phyloP scores from a whole-genome alignment of 2,113 vertebrate genomes.

The Cyanoramphus novaezelandiae region DNA sequence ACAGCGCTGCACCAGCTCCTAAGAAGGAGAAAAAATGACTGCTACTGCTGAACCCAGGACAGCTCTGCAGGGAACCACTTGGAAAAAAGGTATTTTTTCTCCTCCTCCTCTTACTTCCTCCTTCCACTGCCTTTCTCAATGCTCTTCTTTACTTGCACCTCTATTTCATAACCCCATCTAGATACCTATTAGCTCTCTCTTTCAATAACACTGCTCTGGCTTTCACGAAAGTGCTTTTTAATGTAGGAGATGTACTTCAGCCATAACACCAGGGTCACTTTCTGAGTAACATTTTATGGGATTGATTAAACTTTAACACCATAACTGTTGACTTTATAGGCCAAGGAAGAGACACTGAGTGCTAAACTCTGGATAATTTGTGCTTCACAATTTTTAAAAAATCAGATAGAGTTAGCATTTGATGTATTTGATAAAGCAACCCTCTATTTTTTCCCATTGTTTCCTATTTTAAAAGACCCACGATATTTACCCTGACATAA shows the following conservation, averaged over 20 bases:
- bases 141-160: not conserved
- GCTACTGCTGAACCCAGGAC: no score
- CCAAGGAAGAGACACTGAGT: constrained; percentile 72
- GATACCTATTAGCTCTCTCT: constrained; percentile 68
- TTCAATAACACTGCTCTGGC: constrained; percentile 65
- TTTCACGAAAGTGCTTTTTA: constrained; percentile 79
- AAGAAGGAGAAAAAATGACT: no score
- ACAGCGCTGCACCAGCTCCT: no score
- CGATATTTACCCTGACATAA: constrained; percentile 50
- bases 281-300: constrained; percentile 83
- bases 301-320: constrained; percentile 83
- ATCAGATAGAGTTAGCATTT: constrained; percentile 54
- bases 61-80: not conserved
- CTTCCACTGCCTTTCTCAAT: not conserved
- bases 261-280: constrained; percentile 73
- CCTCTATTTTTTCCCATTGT: not conserved
- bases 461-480: constrained; percentile 36
- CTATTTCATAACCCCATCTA: not conserved
- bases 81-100: constrained; percentile 9
- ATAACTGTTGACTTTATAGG: constrained; percentile 80
- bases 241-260: constrained; percentile 78
- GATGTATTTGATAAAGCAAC: constrained; percentile 55
- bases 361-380: constrained; percentile 65
- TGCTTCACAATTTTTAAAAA: constrained; percentile 61
- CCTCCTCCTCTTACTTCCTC: not conserved